Evolutionary conservation across 2,113 vertebrate species (phyloP).

Genomic region (Catagonus wagneri): DNA sequence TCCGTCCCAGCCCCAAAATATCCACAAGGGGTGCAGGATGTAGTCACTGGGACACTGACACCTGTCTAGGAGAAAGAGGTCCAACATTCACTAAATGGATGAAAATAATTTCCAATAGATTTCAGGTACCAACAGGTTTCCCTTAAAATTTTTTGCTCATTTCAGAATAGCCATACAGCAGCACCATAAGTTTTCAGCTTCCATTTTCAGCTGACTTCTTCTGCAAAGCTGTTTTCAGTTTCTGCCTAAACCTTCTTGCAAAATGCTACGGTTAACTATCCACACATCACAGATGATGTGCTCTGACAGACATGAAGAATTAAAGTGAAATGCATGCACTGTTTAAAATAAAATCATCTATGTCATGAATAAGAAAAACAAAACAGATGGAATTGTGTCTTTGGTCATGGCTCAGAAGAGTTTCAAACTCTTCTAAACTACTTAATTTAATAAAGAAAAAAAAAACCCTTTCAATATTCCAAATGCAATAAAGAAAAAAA

Average conservation of each 20-base stretch:
- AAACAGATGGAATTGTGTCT: constrained; percentile 85
- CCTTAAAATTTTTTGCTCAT: constrained; percentile 55
- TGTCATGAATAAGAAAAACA: constrained; percentile 85
- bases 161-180: not conserved
- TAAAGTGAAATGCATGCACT: constrained; percentile 82
- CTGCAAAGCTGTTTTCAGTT: constrained; percentile 83
- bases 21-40: not conserved
- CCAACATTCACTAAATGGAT: not conserved
- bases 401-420: constrained; percentile 86
- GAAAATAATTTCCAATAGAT: not conserved
- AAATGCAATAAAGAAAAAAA: constrained; percentile 84
- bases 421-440: constrained; percentile 83
- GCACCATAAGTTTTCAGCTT: constrained; percentile 55
- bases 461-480: constrained; percentile 75
- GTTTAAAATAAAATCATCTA: constrained; percentile 86
- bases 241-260: constrained; percentile 73
- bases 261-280: constrained; percentile 66
- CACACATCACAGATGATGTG: constrained; percentile 83
- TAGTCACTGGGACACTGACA: not conserved
- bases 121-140: constrained; percentile 1
- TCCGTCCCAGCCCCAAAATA: constrained; percentile 36
- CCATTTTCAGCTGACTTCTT: not conserved
- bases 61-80: constrained; percentile 25
- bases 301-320: constrained; percentile 86
- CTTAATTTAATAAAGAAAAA: constrained; percentile 85